Percentiles rank a stretch among this genome's conserved stretches.
phyloP scores from a whole-genome alignment of 2,888 invertebrate species.

The Tenthredo livida region DNA sequence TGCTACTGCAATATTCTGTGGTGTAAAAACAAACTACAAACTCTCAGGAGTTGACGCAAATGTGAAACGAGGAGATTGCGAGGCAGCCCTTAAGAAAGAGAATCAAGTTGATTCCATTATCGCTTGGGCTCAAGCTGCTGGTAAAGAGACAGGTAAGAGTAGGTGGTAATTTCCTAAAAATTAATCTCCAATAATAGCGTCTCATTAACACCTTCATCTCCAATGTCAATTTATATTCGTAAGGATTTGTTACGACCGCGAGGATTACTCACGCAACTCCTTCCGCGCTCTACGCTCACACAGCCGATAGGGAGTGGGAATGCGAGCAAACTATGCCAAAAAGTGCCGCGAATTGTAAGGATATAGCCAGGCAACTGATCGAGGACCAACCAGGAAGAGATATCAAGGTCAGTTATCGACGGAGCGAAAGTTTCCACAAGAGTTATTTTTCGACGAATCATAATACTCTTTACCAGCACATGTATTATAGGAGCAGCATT shows the following conservation, averaged over 20 bases:
- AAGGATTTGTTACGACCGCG: constrained; percentile 92
- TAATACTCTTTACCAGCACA: not conserved
- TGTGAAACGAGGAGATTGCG: constrained; percentile 84
- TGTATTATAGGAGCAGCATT: not conserved
- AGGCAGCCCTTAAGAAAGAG: constrained; percentile 80
- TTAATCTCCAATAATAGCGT: not conserved
- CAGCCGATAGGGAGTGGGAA: constrained; percentile 89
- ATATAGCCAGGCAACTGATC: constrained; percentile 91
- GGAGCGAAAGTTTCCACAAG: not conserved
- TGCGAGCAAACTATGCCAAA: constrained; percentile 86
- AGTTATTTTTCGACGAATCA: not conserved
- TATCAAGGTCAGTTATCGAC: constrained; percentile 82
- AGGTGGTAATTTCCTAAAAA: not conserved
- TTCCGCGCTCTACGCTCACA: constrained; percentile 88
- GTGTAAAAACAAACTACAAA: constrained; percentile 90
- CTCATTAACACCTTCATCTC: not conserved
- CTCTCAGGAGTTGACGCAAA: constrained; percentile 88
- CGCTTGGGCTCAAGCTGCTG: constrained; percentile 86
- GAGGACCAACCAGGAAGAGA: constrained; percentile 89
- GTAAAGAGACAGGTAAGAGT: constrained; percentile 86
- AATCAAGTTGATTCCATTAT: constrained; percentile 84
- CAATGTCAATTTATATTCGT: not conserved
- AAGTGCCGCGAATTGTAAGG: constrained; percentile 83
- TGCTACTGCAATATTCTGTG: constrained; percentile 92
- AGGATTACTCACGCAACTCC: constrained; percentile 95